Evolutionary conservation across 2,888 invertebrate species (phyloP).

Genomic region (Acanthoscelides obtectus): DNA sequence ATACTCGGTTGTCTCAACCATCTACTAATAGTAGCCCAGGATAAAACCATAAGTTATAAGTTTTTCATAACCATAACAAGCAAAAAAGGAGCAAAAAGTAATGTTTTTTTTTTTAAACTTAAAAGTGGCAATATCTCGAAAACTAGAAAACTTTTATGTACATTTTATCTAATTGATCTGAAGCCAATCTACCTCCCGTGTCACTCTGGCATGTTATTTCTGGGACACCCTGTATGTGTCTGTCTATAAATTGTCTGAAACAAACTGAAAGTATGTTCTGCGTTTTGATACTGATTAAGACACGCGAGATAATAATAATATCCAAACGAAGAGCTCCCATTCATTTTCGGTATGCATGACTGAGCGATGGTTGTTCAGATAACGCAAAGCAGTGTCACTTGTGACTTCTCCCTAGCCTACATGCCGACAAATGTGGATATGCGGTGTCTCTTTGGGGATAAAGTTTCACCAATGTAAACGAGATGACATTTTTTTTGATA

Average conservation of each 20-base stretch:
- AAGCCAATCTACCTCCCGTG: too few species aligned
- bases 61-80: too few species aligned
- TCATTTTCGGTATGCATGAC: neutral
- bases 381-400: neutral
- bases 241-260: neutral
- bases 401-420: neutral
- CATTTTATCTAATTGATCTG: neutral
- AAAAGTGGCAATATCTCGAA: too few species aligned
- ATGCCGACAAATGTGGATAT: too few species aligned
- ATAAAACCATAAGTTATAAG: too few species aligned
- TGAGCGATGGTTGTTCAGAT: neutral
- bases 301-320: neutral
- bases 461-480: neutral
- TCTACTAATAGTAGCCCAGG: too few species aligned
- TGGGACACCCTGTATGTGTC: too few species aligned
- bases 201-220: too few species aligned
- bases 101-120: too few species aligned
- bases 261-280: neutral
- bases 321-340: neutral
- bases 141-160: too few species aligned
- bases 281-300: neutral
- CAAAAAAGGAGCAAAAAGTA: too few species aligned
- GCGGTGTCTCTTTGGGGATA: neutral
- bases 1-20: too few species aligned
- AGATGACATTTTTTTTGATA: neutral